A percentile compares a stretch with the other conserved stretches of the same genome.
Evolutionary conservation across 2,797 vertebrate genomes (phyloP).

Genomic region (Gallinago nigripennis): DNA sequence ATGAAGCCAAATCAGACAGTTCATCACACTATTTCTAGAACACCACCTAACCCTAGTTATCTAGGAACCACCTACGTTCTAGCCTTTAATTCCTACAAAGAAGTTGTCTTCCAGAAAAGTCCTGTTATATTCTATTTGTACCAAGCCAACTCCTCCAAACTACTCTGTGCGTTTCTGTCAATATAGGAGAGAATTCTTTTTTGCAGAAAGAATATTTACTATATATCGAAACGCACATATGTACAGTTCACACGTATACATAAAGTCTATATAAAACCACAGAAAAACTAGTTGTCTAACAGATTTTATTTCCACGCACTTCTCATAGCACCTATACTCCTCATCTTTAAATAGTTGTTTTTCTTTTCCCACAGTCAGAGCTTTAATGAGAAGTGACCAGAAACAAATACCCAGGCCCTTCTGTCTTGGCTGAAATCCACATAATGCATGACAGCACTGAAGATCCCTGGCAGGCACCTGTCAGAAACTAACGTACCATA

Average conservation of each 20-base stretch:
- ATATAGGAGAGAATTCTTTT: background rate
- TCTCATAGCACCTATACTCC: slow-evolving; percentile 20
- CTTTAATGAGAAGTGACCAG: slow-evolving; percentile 76
- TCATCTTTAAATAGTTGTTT: slow-evolving; percentile 55
- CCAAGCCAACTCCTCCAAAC: background rate
- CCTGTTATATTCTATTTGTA: slow-evolving; percentile 6
- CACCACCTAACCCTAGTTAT: background rate
- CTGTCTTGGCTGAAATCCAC: slow-evolving; percentile 76
- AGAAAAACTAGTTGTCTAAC: slow-evolving; percentile 6
- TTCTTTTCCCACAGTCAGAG: slow-evolving; percentile 57
- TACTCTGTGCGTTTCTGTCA: background rate
- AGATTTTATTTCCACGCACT: slow-evolving; percentile 38
- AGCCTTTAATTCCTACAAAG: slow-evolving; percentile 19
- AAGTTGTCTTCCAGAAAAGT: background rate
- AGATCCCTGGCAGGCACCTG: slow-evolving; percentile 77
- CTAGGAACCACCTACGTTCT: slow-evolving; percentile 32
- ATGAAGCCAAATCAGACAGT: background rate
- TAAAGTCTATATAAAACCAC: background rate
- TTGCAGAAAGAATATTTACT: slow-evolving; percentile 32
- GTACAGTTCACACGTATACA: background rate
- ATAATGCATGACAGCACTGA: slow-evolving; percentile 74
- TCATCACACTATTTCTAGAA: background rate
- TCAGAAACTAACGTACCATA: slow-evolving; percentile 75
- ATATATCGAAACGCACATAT: background rate
- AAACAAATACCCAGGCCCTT: slow-evolving; percentile 64